These are phyloP conservation scores for Leptonema lineaticorne DNA, from an alignment of 1,140 invertebrate species.

Conservation along the genomic window DNA sequence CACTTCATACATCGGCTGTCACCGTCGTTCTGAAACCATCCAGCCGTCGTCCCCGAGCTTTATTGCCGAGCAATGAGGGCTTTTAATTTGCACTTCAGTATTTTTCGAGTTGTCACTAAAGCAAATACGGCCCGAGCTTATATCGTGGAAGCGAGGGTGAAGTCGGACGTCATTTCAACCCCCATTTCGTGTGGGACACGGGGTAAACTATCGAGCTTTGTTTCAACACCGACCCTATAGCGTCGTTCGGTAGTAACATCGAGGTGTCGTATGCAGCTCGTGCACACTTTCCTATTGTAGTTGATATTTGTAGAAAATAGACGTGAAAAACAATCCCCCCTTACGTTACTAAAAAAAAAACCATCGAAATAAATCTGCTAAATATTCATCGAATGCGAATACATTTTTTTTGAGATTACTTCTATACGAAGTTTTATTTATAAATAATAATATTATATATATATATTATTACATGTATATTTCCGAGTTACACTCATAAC, in stretches of 20 bases:
- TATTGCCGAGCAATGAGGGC: conserved; percentile 40
- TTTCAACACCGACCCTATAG: neutral
- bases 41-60: conserved; percentile 22
- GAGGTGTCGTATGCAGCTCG: neutral
- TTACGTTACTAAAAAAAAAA: no score
- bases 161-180: neutral
- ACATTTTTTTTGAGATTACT: no score
- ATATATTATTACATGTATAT: no score
- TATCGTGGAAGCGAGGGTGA: neutral
- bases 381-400: no score
- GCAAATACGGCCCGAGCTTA: conserved; percentile 35
- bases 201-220: neutral
- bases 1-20: conserved; percentile 37
- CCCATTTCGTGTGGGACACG: no score
- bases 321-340: no score
- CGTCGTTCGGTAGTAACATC: neutral
- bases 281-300: neutral
- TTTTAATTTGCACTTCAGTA: conserved; percentile 41
- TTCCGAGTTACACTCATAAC: no score
- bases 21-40: neutral
- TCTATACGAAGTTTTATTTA: no score
- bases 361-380: no score
- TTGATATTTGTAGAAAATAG: no score
- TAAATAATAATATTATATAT: no score
- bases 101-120: conserved; percentile 41